These are phyloP conservation scores for Scaptomyza hsui DNA, from an alignment of 1,140 invertebrate genomes.

Conservation along the genomic window DNA sequence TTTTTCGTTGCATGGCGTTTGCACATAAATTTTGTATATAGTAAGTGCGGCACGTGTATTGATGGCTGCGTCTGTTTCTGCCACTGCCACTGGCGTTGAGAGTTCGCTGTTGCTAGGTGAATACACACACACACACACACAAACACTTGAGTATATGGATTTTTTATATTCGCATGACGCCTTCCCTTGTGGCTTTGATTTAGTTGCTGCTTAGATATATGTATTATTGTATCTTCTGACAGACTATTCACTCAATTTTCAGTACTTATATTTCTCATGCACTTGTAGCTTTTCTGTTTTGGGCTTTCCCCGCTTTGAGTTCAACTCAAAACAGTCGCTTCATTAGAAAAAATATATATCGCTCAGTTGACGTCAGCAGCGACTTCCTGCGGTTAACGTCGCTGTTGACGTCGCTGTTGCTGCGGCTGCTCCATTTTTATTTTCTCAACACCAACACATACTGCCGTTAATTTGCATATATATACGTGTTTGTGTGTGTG, in stretches of 20 bases:
- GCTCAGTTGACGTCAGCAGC: slow-evolving; percentile 32
- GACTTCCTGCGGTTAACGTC: slow-evolving; percentile 28
- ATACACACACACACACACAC: slow-evolving; percentile 12
- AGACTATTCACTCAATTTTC: slow-evolving; percentile 17
- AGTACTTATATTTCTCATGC: slow-evolving; percentile 7
- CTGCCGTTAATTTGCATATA: slow-evolving; percentile 74
- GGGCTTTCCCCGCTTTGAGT: slow-evolving; percentile 67
- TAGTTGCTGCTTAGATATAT: slow-evolving; percentile 35
- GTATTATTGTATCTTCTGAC: slow-evolving; percentile 23
- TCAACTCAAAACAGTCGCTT: slow-evolving; percentile 57
- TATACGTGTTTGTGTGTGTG: slow-evolving; percentile 31
- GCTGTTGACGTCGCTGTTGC: slow-evolving; percentile 33
- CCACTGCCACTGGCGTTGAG: slow-evolving; percentile 24
- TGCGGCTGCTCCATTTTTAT: slow-evolving; percentile 78
- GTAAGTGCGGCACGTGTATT: slow-evolving; percentile 63
- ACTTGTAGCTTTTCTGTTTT: slow-evolving; percentile 28
- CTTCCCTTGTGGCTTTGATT: slow-evolving; percentile 52
- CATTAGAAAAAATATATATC: slow-evolving; percentile 64
- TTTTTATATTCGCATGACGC: slow-evolving; percentile 39
- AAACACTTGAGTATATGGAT: slow-evolving; percentile 1
- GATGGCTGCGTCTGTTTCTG: slow-evolving; percentile 43
- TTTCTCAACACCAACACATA: slow-evolving; percentile 50
- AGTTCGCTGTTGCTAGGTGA: slow-evolving; percentile 38
- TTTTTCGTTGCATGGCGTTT: slow-evolving; percentile 31
- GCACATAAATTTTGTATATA: slow-evolving; percentile 51